These are phyloP conservation scores for Seladonia tumulorum DNA, from an alignment of 2,888 invertebrate genomes.

Conservation along the genomic window DNA sequence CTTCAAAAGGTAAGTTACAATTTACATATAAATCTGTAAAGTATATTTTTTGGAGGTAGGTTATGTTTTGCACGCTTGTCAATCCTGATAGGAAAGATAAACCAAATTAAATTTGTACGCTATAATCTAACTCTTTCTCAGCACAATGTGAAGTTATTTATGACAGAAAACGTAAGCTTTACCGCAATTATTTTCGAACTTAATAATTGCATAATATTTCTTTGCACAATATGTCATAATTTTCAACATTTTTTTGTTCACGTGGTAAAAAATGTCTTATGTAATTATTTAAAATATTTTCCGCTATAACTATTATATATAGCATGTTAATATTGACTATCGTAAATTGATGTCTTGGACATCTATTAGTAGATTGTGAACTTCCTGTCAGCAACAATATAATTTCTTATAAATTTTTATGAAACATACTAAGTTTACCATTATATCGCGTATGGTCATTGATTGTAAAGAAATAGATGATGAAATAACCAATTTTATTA, in stretches of 20 bases:
- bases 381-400: not conserved
- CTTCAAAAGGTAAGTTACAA: conserved; percentile 25
- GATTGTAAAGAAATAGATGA: not conserved
- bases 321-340: not conserved
- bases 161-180: not conserved
- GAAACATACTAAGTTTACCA: not conserved
- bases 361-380: not conserved
- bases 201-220: not conserved
- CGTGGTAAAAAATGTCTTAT: not conserved
- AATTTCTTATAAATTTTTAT: not conserved
- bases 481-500: not conserved
- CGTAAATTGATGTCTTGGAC: not conserved
- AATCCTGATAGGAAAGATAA: not conserved
- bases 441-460: not conserved
- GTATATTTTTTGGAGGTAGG: conserved; percentile 5
- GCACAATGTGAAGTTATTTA: not conserved
- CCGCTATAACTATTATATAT: not conserved
- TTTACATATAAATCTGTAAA: not conserved
- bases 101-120: not conserved
- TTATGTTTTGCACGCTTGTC: conserved; percentile 43
- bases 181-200: not conserved
- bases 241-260: not conserved
- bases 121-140: not conserved
- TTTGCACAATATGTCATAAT: not conserved
- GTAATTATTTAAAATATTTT: not conserved